Evolutionary conservation across 2,113 vertebrate genomes (phyloP).

Genomic region (Dicentrarchus labrax): DNA sequence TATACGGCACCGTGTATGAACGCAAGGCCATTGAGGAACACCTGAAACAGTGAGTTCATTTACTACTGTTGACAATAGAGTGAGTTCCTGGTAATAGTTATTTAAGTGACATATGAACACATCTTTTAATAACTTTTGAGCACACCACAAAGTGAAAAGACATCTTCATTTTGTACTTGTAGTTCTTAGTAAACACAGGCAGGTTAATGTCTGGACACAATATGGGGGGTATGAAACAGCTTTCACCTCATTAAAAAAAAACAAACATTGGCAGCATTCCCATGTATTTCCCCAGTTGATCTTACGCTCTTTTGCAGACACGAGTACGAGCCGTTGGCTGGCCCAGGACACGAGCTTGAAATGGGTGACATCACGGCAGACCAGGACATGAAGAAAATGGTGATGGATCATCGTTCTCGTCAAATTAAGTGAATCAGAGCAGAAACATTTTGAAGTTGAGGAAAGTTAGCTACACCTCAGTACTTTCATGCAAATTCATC

Average conservation of each 20-base stretch:
- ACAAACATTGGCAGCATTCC: not conserved
- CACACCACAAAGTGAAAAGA: no score
- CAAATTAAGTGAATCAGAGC: conserved; percentile 58
- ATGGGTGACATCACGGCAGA: conserved; percentile 48
- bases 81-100: not conserved
- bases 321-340: conserved; percentile 52
- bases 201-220: not conserved
- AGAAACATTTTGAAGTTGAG: not conserved
- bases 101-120: not conserved
- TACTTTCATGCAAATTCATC: not conserved
- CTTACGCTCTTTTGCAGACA: conserved; percentile 27
- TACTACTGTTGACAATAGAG: not conserved
- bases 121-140: not conserved
- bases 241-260: not conserved
- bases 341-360: conserved; percentile 29
- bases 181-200: not conserved
- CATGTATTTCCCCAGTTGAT: not conserved
- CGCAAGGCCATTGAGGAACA: conserved; percentile 74
- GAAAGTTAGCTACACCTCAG: not conserved
- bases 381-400: conserved; percentile 65
- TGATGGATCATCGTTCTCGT: conserved; percentile 41
- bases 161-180: no score
- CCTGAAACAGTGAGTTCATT: conserved; percentile 63
- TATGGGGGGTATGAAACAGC: no score
- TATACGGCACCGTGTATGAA: conserved; percentile 66